phyloP scores from a whole-genome alignment of 2,888 invertebrate species.

The Eristalis pertinax region DNA sequence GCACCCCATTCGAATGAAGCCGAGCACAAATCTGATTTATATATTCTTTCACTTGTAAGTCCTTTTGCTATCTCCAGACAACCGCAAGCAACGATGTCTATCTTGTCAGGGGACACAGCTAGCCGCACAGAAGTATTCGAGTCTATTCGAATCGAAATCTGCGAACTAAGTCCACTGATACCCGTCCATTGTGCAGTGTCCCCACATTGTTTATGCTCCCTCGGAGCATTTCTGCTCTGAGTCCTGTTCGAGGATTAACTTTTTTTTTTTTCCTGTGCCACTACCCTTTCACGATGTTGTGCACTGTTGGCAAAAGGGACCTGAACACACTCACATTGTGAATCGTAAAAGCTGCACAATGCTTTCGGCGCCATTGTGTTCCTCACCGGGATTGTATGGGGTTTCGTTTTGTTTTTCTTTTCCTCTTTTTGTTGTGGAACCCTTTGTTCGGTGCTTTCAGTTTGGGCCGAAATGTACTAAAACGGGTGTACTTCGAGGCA shows the following conservation, averaged over 20 bases:
- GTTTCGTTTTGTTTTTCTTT: slow-evolving; percentile 9
- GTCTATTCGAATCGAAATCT: slow-evolving; percentile 36
- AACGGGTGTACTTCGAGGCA: not conserved
- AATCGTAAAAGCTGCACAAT: slow-evolving; percentile 27
- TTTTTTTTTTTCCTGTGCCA: slow-evolving; percentile 15
- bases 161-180: slow-evolving; percentile 49
- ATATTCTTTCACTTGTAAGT: not conserved
- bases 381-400: slow-evolving; percentile 36
- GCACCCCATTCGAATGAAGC: slow-evolving; percentile 53
- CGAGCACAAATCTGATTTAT: slow-evolving; percentile 28
- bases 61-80: not conserved
- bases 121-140: slow-evolving; percentile 18
- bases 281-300: not conserved
- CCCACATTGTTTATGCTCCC: slow-evolving; percentile 36
- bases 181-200: slow-evolving; percentile 11
- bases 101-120: slow-evolving; percentile 1
- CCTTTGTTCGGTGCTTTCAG: not conserved
- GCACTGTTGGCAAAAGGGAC: not conserved
- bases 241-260: slow-evolving; percentile 35
- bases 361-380: slow-evolving; percentile 40
- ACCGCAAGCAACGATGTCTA: slow-evolving; percentile 19
- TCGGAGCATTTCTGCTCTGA: slow-evolving; percentile 19
- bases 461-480: slow-evolving; percentile 1
- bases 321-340: not conserved
- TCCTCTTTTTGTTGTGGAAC: not conserved